phyloP scores from a whole-genome alignment of 2,113 vertebrate species.

The Eublepharis macularius region DNA sequence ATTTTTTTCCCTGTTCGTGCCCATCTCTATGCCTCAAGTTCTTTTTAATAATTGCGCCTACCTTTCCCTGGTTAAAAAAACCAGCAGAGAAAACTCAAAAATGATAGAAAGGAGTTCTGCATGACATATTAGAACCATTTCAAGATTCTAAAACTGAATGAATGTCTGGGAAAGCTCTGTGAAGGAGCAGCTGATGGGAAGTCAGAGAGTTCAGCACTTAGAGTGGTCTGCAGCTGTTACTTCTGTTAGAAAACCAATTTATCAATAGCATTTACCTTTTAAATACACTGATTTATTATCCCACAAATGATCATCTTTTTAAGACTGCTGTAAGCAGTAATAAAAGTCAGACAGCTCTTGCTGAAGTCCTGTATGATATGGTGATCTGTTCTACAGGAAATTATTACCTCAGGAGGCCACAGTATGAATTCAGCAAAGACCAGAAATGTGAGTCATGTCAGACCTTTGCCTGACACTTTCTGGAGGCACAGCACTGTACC shows the following conservation, averaged over 20 bases:
- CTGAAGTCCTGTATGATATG: conserved; percentile 59
- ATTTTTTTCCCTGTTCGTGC: no score
- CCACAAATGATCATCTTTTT: conserved; percentile 31
- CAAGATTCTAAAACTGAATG: background rate
- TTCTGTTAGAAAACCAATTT: background rate
- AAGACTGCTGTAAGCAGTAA: conserved; percentile 47
- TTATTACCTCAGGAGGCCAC: conserved; percentile 44
- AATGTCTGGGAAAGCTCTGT: background rate
- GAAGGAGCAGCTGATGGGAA: background rate
- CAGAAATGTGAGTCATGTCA: conserved; percentile 63
- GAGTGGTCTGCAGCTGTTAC: background rate
- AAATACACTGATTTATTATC: conserved; percentile 42
- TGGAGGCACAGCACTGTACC: conserved; percentile 32
- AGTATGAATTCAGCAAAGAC: conserved; percentile 27
- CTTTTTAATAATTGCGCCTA: background rate
- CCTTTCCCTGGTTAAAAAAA: background rate
- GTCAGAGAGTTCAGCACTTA: background rate
- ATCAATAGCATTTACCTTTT: conserved; percentile 32
- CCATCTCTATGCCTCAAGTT: background rate
- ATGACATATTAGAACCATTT: no score
- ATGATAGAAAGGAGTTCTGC: background rate
- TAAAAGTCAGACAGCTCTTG: conserved; percentile 57
- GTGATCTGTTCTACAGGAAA: conserved; percentile 57
- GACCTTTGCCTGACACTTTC: conserved; percentile 47
- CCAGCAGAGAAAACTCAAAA: background rate